These are phyloP conservation scores for Drosophila hydei DNA, from an alignment of 1,140 invertebrate genomes.

Conservation along the genomic window DNA sequence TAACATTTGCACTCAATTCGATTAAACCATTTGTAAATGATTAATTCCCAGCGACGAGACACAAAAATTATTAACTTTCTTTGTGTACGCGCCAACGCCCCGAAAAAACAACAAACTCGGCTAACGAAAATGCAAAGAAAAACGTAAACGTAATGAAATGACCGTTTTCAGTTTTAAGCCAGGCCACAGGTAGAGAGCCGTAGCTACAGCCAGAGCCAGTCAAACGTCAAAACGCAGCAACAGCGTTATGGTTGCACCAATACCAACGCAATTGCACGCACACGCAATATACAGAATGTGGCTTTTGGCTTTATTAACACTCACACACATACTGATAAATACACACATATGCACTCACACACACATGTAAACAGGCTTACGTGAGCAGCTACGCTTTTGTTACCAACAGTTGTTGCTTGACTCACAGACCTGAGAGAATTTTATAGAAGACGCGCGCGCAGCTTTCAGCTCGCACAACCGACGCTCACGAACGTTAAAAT, in stretches of 20 bases:
- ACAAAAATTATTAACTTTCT: constrained; percentile 56
- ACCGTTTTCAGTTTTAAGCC: constrained; percentile 68
- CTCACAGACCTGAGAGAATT: constrained; percentile 51
- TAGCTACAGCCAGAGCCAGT: constrained; percentile 37
- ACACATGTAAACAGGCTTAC: constrained; percentile 23
- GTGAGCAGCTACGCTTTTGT: constrained; percentile 46
- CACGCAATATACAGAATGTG: constrained; percentile 31
- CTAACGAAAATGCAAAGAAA: constrained; percentile 50
- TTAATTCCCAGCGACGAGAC: constrained; percentile 7
- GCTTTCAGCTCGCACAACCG: constrained; percentile 55
- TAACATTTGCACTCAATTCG: constrained; percentile 22
- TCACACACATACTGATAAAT: constrained; percentile 26
- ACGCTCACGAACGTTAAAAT: constrained; percentile 52
- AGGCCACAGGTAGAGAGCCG: constrained; percentile 36
- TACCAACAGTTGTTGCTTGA: constrained; percentile 62
- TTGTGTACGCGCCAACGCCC: constrained; percentile 65
- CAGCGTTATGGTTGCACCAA: constrained; percentile 19
- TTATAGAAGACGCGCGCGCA: constrained; percentile 60
- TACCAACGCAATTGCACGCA: constrained; percentile 27
- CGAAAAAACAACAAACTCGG: constrained; percentile 47
- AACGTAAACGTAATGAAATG: constrained; percentile 74
- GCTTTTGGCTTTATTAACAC: constrained; percentile 68
- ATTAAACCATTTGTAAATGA: constrained; percentile 9
- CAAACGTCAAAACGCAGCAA: constrained; percentile 45
- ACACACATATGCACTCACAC: constrained; percentile 14